Base-by-base conservation (phyloP, 1,140 invertebrate genomes). In the Ceratina australensis region DNA sequence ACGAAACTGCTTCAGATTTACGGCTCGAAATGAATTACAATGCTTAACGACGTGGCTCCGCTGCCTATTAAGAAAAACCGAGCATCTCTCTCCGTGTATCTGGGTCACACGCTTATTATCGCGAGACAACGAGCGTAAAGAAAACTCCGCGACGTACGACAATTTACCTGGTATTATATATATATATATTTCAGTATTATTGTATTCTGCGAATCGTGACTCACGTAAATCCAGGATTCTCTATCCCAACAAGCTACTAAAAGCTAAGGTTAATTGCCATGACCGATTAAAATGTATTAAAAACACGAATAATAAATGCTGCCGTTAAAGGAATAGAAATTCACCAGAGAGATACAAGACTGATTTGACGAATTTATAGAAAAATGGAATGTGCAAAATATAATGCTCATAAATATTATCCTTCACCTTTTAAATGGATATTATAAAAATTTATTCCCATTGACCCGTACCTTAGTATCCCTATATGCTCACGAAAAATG, bases 21-120 rank as follows among this genome's bases (percentile, higher is more conserved):
- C 67, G 67, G 28, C 67, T 47, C 28, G 54, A 69, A 69, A 69
- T 69, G 54, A 69, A 69, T 69, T 59, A 71, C 56, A 71, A 71
- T 71, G 68, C 20, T 71, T 71, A 71, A 71, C 68, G 68, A 71
- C 33, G 68, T 26, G 22, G 54, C 33, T 60, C 22, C 33, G 16
- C 54, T n/a, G 54, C 56, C 33, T 56, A 42, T 71, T 71, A 71
- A 71, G 56, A 71, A 59, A 59, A 71, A 47, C 56, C 33, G 54
- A 26, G 22, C 54, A 2, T 24, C 33, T 8, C 33, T 8, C 5
- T 16, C 5, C 33, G 33, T 42, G 15, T 56, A 56, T 42, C 61
- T 75, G 33, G 50, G 33, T 26, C 64, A 49, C 61, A 47, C 60
- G 72, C 72, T 74, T 74, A 74, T 65, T 65, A 66, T 24, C 60